Evolutionary conservation across 1,140 invertebrate species (phyloP), one percentile per base, ranked within the genome.

Genomic region (Procambarus clarkii): DNA sequence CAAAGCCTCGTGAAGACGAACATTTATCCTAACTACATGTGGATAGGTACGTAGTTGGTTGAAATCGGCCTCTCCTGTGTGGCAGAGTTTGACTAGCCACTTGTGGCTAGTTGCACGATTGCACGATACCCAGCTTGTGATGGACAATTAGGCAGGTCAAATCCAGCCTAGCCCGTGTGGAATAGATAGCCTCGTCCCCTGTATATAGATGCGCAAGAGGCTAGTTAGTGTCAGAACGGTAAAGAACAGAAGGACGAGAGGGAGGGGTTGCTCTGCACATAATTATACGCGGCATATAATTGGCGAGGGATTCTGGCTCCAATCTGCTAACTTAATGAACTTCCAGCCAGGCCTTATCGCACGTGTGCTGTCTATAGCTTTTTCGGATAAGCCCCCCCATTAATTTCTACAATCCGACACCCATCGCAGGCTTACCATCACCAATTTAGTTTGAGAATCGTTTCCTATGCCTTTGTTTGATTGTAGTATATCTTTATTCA

Each of bases 211-310:
- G n/a, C n/a, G n/a, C n/a, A 13, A 58, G 5, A 58, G 5, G 13
- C 54, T 58, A 58, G 4, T 13, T 13, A 58, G 5, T 7, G 54
- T 58, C 4, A 4, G 54, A 58, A 4, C 54, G 13, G 54, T 58
- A 58, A 58, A 58, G 54, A 58, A 48, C 13, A 81, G 46, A 11
- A 60, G 54, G 48, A 34, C 9, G 76, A 24, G 34, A 11, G 76
- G 34, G 46, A 11, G 0, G 76, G 11, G 64, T n/a, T 48, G n/a
- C 50, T 15, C 15, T 34, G 83, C 13, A 48, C 64, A 64, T 85
- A 85, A 85, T 85, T 85, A 85, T 85, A 48, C 83, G n/a, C 64
- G 64, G 71, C 69, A 71, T 74, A 85, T 85, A 85, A 85, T 85
- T 85, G 83, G 82, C n/a, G 54, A 64, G 48, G 58, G 82, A 44